These are phyloP conservation scores for Herpetotheres cachinnans DNA, from an alignment of 2,113 vertebrate genomes.

Conservation along the genomic window DNA sequence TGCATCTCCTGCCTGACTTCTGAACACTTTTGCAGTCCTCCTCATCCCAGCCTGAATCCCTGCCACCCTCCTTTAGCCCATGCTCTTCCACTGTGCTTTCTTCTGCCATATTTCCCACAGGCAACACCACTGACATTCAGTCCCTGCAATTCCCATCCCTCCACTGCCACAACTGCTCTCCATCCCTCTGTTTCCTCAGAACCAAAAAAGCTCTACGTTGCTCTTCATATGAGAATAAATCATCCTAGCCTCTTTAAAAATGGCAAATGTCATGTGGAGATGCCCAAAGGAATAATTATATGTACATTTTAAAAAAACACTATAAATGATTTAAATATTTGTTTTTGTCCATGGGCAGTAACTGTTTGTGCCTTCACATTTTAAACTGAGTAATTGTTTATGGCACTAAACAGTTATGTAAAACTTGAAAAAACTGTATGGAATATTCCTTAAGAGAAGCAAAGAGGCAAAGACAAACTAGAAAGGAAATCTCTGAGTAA, in stretches of 20 bases:
- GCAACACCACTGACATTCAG: neutral
- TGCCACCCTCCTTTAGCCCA: neutral
- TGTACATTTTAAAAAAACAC: neutral
- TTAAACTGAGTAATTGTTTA: neutral
- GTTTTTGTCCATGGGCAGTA: neutral
- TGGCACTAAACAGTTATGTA: neutral
- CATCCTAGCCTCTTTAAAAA: neutral
- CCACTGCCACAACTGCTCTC: neutral
- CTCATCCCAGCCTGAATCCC: neutral
- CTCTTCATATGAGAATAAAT: neutral
- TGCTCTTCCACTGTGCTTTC: neutral
- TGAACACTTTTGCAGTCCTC: neutral
- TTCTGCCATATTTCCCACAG: neutral
- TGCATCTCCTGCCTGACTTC: neutral
- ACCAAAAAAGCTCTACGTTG: neutral
- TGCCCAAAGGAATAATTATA: neutral
- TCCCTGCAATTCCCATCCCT: neutral
- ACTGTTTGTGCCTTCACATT: neutral
- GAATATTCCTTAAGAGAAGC: neutral
- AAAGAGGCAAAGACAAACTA: neutral
- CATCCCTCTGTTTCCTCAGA: neutral
- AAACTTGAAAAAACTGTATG: neutral
- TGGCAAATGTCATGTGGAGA: neutral
- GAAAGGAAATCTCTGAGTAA: neutral
- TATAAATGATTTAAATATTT: neutral